Percentiles rank a stretch among this genome's conserved stretches.
Conservation (phyloP, 2,797 vertebrate genomes). For the Cheirogaleus major region DNA sequence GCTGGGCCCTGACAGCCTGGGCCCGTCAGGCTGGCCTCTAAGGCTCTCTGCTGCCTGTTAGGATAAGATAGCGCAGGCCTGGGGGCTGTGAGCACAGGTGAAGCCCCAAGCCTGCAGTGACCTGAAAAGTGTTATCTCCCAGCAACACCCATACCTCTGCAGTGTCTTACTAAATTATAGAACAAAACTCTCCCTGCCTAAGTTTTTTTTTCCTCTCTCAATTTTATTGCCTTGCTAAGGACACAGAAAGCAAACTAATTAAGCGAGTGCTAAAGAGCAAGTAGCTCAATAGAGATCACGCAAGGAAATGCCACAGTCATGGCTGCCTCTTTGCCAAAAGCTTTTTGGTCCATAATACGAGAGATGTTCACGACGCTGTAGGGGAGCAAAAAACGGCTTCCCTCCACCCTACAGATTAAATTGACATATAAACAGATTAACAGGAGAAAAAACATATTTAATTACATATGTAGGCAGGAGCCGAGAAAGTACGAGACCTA, state of each 20-base stretch:
- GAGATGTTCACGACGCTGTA: constrained; percentile 49
- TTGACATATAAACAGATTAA: background rate
- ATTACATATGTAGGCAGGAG: background rate
- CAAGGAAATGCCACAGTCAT: constrained; percentile 73
- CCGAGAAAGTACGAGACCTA: background rate
- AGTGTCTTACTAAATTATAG: constrained; percentile 59
- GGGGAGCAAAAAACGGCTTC: background rate
- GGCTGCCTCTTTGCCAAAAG: constrained; percentile 55
- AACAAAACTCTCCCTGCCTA: constrained; percentile 18
- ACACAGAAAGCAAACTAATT: constrained; percentile 76
- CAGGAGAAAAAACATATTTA: background rate
- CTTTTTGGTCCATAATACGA: background rate
- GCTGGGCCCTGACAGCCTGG: constrained; percentile 9
- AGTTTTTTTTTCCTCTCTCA: background rate
- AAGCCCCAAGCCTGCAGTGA: constrained; percentile 69
- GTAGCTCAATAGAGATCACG: background rate
- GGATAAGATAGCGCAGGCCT: constrained; percentile 80
- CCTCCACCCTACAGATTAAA: too few relatives aligned
- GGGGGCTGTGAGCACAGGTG: constrained; percentile 54
- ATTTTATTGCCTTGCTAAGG: constrained; percentile 76
- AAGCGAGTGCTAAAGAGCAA: constrained; percentile 72
- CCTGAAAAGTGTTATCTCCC: constrained; percentile 80
- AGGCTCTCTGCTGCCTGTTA: constrained; percentile 61
- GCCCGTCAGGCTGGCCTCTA: background rate
- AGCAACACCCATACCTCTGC: constrained; percentile 70